phyloP scores from a whole-genome alignment of 2,797 vertebrate genomes.

The Chromobotia macracanthus region DNA sequence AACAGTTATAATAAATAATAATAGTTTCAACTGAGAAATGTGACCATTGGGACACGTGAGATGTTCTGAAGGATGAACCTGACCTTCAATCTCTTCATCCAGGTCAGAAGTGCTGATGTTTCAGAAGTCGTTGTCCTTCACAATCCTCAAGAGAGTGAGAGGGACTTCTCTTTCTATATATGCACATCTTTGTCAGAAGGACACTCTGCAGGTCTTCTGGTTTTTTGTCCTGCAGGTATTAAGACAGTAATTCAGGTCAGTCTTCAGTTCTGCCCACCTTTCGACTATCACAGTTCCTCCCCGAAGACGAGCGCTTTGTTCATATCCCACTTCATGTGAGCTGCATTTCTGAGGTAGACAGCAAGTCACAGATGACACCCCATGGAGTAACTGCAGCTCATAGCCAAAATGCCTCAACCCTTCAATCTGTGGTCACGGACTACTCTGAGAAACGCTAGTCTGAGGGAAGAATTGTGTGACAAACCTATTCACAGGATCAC shows the following conservation, averaged over 20 bases:
- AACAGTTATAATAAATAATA: too few species aligned
- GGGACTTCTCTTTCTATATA: constrained; percentile 1
- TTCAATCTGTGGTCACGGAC: constrained; percentile 9
- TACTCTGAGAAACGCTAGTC: background rate
- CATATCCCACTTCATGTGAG: constrained; percentile 8
- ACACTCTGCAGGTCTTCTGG: constrained; percentile 10
- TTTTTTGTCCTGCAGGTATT: constrained; percentile 15
- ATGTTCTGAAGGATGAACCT: too few species aligned
- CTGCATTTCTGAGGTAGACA: constrained; percentile 2
- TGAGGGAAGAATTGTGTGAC: background rate
- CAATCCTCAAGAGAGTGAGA: background rate
- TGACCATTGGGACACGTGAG: too few species aligned
- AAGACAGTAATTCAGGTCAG: constrained; percentile 46
- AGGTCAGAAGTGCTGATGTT: too few species aligned
- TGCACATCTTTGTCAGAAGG: too few species aligned
- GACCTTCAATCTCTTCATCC: too few species aligned
- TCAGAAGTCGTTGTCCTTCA: too few species aligned
- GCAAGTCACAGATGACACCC: constrained; percentile 11
- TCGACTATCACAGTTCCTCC: background rate
- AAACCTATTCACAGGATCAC: background rate
- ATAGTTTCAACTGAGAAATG: too few species aligned
- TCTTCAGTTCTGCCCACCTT: constrained; percentile 15
- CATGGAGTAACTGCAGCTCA: constrained; percentile 9
- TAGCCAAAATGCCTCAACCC: background rate
- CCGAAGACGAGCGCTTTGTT: constrained; percentile 9